Base-by-base conservation (phyloP, 2,888 invertebrate species). In the Cataglyphis rosenhaueri region DNA sequence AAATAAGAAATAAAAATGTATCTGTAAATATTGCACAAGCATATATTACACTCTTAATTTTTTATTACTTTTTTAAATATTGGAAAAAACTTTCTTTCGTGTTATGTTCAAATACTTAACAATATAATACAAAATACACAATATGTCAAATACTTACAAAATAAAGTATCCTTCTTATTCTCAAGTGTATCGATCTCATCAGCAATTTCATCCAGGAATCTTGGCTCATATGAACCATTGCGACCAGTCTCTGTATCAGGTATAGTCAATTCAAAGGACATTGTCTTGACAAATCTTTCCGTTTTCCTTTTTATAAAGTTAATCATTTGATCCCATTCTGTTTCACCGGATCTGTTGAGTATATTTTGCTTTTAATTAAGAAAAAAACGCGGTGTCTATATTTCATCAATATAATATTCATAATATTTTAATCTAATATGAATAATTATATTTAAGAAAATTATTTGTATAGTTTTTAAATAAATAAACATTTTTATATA, bases 151-250 rank as follows among this genome's bases (percentile, higher is more conserved):
- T 92, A 96, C 97, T 97, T 95, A 98, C 98, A 97, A 95, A 98
- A 97, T 70, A 97, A 95, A 10, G 97, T 96, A 82, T 97, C 97
- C 91, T 97, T 97, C 94, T 98, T 97, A 91, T 97, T 97, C 92
- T 98, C 97, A 88, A 97, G 96, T 25, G 97, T 96, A 92, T 98
- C 98, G 9, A 97, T 96, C 94, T 98, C 98, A 91, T 97, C 97
- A 84, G 97, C 97, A 76, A 98, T 97, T 92, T 98, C 97, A 87
- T 98, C 97, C 57, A 98, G 95, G 94, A 98, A 98, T 85, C 98
- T 96, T 0, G 98, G 98, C 0, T 97, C 96, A 85, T 97, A 97
- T n/a, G 97, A 96, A 76, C 97, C 97, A 84, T 97, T 96, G n/a
- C 93, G 92, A 12, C 92, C 92, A 2, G 89, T 88, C 9, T 91